phyloP scores from a whole-genome alignment of 2,113 vertebrate genomes.

The Bettongia penicillata region DNA sequence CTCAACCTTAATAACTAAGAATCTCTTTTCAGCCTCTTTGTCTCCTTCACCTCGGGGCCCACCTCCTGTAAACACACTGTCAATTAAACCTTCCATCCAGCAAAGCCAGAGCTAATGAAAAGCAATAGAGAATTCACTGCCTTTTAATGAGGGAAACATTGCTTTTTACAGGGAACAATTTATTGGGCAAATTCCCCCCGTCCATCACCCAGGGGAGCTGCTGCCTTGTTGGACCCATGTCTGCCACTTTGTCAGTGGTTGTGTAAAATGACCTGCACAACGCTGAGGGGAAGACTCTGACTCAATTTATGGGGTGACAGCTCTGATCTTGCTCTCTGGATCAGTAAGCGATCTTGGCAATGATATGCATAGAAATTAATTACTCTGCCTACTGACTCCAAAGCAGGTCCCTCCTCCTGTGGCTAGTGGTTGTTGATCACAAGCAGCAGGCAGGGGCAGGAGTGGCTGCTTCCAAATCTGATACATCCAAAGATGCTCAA shows the following conservation, averaged over 20 bases:
- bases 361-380: slow-evolving; percentile 95
- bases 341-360: slow-evolving; percentile 93
- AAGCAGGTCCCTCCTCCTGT: slow-evolving; percentile 70
- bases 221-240: slow-evolving; percentile 82
- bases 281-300: slow-evolving; percentile 88
- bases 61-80: slow-evolving; percentile 91
- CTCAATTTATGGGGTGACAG: slow-evolving; percentile 92
- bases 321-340: slow-evolving; percentile 86
- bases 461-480: slow-evolving; percentile 67
- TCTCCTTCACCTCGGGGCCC: slow-evolving; percentile 85
- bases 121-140: slow-evolving; percentile 98
- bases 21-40: slow-evolving; percentile 91
- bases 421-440: slow-evolving; percentile 83
- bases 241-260: slow-evolving; percentile 88
- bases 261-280: slow-evolving; percentile 85
- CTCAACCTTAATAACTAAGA: slow-evolving; percentile 99
- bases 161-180: slow-evolving; percentile 97
- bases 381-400: slow-evolving; percentile 83
- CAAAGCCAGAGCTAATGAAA: slow-evolving; percentile 97
- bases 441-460: slow-evolving; percentile 80
- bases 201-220: slow-evolving; percentile 90
- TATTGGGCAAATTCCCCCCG: slow-evolving; percentile 95
- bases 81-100: slow-evolving; percentile 96
- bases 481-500: neutral
- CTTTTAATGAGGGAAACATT: slow-evolving; percentile 99